These are phyloP conservation scores for Trichomalopsis sarcophagae DNA, from an alignment of 1,140 invertebrate genomes.

Conservation along the genomic window DNA sequence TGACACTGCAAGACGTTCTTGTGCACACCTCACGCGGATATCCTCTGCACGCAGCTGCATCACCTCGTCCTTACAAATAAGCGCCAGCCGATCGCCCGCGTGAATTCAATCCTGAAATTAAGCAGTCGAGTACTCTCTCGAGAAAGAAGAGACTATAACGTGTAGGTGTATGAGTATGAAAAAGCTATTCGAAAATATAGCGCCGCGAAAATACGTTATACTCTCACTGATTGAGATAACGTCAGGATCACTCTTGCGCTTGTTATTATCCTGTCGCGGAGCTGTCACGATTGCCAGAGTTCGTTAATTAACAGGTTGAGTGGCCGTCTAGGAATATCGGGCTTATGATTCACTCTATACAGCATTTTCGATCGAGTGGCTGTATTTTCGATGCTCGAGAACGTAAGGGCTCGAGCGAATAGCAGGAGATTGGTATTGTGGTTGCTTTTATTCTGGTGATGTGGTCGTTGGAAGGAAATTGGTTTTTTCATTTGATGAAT, in stretches of 20 bases:
- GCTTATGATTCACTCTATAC: not conserved
- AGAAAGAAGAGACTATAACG: not conserved
- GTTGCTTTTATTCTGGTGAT: no score
- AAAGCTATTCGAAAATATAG: conserved; percentile 26
- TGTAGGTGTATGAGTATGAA: not conserved
- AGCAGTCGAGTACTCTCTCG: conserved; percentile 1
- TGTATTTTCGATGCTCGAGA: not conserved
- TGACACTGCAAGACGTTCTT: not conserved
- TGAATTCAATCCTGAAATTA: conserved; percentile 11
- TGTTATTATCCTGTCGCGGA: conserved; percentile 27
- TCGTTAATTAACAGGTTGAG: conserved; percentile 14
- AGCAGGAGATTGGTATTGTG: no score
- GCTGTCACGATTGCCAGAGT: conserved; percentile 20
- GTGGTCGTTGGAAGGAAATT: no score
- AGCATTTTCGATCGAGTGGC: not conserved
- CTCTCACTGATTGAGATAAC: conserved; percentile 7
- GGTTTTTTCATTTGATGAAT: no score
- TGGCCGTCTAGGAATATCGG: not conserved
- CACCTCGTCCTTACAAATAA: not conserved
- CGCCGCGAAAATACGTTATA: not conserved
- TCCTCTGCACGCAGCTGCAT: not conserved
- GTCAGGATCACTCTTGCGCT: not conserved
- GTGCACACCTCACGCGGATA: not conserved
- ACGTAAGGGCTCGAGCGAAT: no score
- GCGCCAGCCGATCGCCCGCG: not conserved